A percentile compares a stretch with the other conserved stretches of the same genome.
Evolutionary conservation across 2,888 invertebrate genomes (phyloP).

Genomic region (Neoscelio sp.): DNA sequence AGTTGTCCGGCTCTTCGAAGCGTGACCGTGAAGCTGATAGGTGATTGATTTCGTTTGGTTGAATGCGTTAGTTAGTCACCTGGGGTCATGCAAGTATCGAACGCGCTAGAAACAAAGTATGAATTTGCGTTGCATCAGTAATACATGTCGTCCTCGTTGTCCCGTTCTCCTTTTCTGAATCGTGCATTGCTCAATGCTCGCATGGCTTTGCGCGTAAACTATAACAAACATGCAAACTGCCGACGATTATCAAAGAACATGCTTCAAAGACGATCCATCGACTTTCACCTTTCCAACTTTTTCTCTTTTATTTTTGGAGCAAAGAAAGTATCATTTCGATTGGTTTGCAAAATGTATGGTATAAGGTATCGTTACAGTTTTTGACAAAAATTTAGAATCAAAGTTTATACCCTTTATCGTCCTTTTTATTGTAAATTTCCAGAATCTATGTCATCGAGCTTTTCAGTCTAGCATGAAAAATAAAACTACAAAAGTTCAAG

Average conservation of each 20-base stretch:
- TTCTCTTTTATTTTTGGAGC: neutral
- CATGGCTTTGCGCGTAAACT: constrained; percentile 77
- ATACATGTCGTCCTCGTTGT: constrained; percentile 81
- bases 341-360: neutral
- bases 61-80: constrained; percentile 75
- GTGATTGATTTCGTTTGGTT: constrained; percentile 66
- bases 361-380: too few species aligned
- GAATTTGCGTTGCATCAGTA: constrained; percentile 78
- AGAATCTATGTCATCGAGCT: too few species aligned
- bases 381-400: too few species aligned
- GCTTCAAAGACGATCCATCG: constrained; percentile 67
- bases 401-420: too few species aligned
- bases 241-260: constrained; percentile 78
- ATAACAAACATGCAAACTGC: constrained; percentile 82
- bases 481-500: too few species aligned
- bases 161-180: constrained; percentile 73
- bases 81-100: constrained; percentile 80
- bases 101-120: constrained; percentile 76
- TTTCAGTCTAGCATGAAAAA: too few species aligned
- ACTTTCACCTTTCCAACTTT: constrained; percentile 17
- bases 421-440: too few species aligned
- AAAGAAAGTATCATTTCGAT: neutral
- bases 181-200: constrained; percentile 74
- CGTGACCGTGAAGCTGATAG: constrained; percentile 71
- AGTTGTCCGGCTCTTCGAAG: constrained; percentile 63